Percentiles rank a stretch among this genome's conserved stretches.
Conservation (phyloP, 2,888 invertebrate species). For the Idaea dimidiata region DNA sequence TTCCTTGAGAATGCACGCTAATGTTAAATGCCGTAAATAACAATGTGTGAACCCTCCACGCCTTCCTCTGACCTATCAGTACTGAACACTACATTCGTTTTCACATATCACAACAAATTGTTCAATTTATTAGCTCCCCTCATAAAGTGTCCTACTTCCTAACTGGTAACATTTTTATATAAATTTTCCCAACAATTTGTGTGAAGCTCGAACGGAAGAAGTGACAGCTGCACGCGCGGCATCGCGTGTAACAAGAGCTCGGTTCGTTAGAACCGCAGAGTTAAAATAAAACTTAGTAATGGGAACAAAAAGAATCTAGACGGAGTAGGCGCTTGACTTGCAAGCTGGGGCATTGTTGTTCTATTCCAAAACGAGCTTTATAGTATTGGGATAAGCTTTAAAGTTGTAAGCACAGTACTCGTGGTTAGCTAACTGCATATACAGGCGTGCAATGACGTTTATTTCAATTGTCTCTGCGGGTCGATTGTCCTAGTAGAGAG, state of each 20-base stretch:
- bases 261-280: conserved; percentile 74
- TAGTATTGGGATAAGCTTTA: conserved; percentile 44
- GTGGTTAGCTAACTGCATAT: conserved; percentile 34
- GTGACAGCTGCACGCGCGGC: conserved; percentile 55
- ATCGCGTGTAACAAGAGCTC: conserved; percentile 62
- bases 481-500: conserved; percentile 73
- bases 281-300: conserved; percentile 72
- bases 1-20: conserved; percentile 63
- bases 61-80: conserved; percentile 32
- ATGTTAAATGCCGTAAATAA: conserved; percentile 57
- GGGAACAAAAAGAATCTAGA: conserved; percentile 65
- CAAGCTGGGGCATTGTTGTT: conserved; percentile 41
- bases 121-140: conserved; percentile 21
- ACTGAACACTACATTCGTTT: conserved; percentile 47
- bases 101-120: conserved; percentile 43
- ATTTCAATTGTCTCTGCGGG: conserved; percentile 76
- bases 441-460: conserved; percentile 51
- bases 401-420: conserved; percentile 33
- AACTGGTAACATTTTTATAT: not conserved
- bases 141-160: not conserved
- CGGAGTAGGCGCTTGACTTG: conserved; percentile 62
- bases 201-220: conserved; percentile 18
- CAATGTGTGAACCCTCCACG: conserved; percentile 45
- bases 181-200: conserved; percentile 8
- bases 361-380: conserved; percentile 43